Conservation (phyloP, 2,113 vertebrate species). For the Hydrolagus affinis region DNA sequence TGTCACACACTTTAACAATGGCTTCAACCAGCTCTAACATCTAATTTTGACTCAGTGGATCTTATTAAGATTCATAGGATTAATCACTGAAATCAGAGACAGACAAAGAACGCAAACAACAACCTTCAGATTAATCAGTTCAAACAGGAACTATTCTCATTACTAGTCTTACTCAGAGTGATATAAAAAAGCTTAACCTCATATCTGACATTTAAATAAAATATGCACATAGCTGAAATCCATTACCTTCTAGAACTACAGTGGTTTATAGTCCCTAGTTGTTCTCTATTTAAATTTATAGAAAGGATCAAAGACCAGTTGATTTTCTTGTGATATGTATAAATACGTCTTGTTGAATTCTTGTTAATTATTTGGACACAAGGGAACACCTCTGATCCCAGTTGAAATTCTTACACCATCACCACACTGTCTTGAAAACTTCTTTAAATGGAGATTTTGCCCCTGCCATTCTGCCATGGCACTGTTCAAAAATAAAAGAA, state of each 20-base stretch:
- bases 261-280: background rate
- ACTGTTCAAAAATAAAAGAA: too few species aligned
- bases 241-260: background rate
- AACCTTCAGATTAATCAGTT: constrained; percentile 11
- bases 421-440: background rate
- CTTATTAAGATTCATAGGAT: background rate
- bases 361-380: background rate
- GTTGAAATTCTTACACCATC: background rate
- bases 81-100: background rate
- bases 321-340: background rate
- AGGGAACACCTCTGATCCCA: background rate
- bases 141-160: background rate
- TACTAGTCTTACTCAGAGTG: background rate
- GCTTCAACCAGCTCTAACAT: background rate
- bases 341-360: background rate
- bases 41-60: constrained; percentile 1
- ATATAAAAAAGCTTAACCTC: background rate
- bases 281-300: background rate
- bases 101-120: constrained; percentile 7
- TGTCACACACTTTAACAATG: background rate
- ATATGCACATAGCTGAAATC: background rate
- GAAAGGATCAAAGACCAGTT: background rate
- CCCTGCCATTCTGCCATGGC: too few species aligned
- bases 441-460: background rate
- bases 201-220: constrained; percentile 7